Percentiles rank a stretch among this genome's conserved stretches.
These are phyloP conservation scores for Elachura formosa DNA, from an alignment of 2,113 vertebrate species.

Conservation along the genomic window DNA sequence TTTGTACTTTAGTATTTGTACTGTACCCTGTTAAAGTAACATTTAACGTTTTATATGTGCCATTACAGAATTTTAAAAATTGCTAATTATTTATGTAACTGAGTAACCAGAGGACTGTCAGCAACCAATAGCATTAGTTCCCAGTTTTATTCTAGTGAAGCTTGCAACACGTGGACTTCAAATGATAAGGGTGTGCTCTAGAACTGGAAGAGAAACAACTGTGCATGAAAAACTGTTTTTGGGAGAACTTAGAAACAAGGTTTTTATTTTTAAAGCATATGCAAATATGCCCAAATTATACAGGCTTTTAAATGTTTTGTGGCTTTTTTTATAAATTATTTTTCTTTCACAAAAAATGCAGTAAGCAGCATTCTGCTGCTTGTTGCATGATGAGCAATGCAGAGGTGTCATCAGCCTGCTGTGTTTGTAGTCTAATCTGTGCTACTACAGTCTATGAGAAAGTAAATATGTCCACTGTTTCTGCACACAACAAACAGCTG, in stretches of 20 bases:
- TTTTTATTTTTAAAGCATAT: neutral
- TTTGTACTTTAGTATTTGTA: neutral
- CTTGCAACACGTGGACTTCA: neutral
- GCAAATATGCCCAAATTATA: neutral
- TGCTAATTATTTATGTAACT: neutral
- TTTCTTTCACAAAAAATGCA: neutral
- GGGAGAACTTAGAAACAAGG: neutral
- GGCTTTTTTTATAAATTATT: neutral
- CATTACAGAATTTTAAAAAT: neutral
- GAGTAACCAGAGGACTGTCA: neutral
- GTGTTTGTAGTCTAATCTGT: neutral
- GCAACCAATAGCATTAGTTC: neutral
- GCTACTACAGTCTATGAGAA: neutral
- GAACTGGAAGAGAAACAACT: neutral
- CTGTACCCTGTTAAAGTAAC: neutral
- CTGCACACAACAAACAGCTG: neutral
- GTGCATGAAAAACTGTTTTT: neutral
- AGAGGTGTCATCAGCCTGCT: neutral
- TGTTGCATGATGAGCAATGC: neutral
- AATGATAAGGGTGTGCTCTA: neutral
- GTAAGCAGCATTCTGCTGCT: neutral
- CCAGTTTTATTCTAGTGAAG: neutral
- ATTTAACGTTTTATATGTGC: neutral
- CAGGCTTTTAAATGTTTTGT: neutral
- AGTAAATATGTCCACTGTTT: neutral